Evolutionary conservation across 2,113 vertebrate species (phyloP), one percentile per base, ranked within the genome.

Genomic region (Gnathonemus echidnorhynchus): DNA sequence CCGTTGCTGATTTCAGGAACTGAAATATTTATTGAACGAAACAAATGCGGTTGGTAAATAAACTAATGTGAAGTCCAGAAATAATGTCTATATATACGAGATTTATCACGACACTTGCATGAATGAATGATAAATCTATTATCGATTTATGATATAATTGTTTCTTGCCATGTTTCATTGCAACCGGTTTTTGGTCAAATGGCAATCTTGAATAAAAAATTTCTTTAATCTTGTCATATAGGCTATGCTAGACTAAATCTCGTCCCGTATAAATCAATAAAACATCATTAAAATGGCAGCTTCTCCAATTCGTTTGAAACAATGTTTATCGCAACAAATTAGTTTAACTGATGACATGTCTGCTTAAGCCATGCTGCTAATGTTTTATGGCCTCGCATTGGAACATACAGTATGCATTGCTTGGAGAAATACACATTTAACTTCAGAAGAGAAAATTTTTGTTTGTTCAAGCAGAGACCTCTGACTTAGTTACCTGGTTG

Each of bases 401-500:
- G 5, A 86, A 50, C 48, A 50, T 86, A 86, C 84, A 86, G n/a
- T 50, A 31, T n/a, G 17, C 19, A 49, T 56, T 52, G 50, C 13
- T 31, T 24, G 45, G n/a, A 21, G 52, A 56, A 15, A 87, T 39
- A 35, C 49, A 31, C 9, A 39, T 53, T 35, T 87, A 53, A 31
- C 31, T 87, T 53, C 5, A 52, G 42, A 86, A 86, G 2, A n/a
- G 53, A 58, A 45, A 45, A 11, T 10, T 50, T 86, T 27, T 52
- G 11, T 19, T 50, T 50, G 24, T 35, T 52, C 17, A 31, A 35
- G 87, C 31, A 62, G 31, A 88, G 13, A 21, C 13, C 53, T 39
- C 19, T 39, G 31, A 35, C 17, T n/a, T 13, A 24, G 6, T 90
- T 95, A 98, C 98, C 98, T 99, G 98, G 96, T 97, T 97, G 93